phyloP scores from a whole-genome alignment of 1,140 invertebrate species.

The silkworm (Bombyx mori) region ASM3026992v2 NC_085112.1:6252501-6253000 shows the following conservation, averaged over 20 bases:
- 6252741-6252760: conserved; percentile 42
- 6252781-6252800: conserved; percentile 26
- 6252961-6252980: conserved; percentile 4
- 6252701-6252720: conserved; percentile 57
- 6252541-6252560: conserved; percentile 13
- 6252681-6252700: conserved; percentile 65
- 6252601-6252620: conserved; percentile 67
- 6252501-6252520: conserved; percentile 9
- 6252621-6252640: conserved; percentile 67
- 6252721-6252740: conserved; percentile 43
- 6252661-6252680: conserved; percentile 60
- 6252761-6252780: conserved; percentile 40
- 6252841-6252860: conserved; percentile 21
- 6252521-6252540: conserved; percentile 11
- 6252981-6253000: conserved; percentile 41
- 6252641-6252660: conserved; percentile 69
- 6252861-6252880: conserved; percentile 22
- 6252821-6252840: background rate
- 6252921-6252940: conserved; percentile 20
- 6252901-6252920: conserved; percentile 46
- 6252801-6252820: too few relatives aligned
- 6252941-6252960: conserved; percentile 20
- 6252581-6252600: conserved; percentile 59
- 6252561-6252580: conserved; percentile 11
- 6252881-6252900: conserved; percentile 53